Base-by-base conservation (phyloP, 1,140 invertebrate genomes). In the Pseudoatta argentina region DNA sequence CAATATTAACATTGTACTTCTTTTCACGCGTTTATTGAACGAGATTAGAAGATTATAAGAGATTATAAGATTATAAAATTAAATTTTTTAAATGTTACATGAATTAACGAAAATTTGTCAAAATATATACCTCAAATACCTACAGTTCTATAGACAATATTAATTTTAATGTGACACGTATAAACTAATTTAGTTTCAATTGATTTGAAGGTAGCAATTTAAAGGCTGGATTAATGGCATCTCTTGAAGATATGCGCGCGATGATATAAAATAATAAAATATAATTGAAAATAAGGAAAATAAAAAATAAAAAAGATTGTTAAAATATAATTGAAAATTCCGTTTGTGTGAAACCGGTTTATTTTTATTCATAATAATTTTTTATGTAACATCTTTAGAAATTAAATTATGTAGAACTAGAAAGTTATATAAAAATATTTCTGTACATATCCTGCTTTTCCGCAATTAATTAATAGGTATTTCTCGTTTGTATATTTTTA, bases 261-360 rank as follows among this genome's bases (percentile, higher is more conserved):
- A 34, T 44, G 2, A 24, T 5, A 24, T 16, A 71, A 71, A 71
- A 27, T 71, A 63, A 55, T 55, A 55, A 66, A 48, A 16, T 71
- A 71, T 51, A 21, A n/a, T n/a, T 71, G 30, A 4, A 16, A 69
- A 69, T 24, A 30, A 30, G 27, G 27, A 30, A 30, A 30, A 30
- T 30, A 30, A 30, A 30, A 30, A 30, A 30, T 30, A 30, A 30
- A 30, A 3, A 3, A 30, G 27, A 30, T 3, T 30, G 2, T 30
- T 55, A 55, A 66, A 48, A 16, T 71, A 71, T 51, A 21, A n/a
- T n/a, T 71, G 30, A 4, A 16, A 69, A 69, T 24, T 71, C 12
- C 0, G 5, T 24, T 69, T 69, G 10, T 48, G 7, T 10, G 10
- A 21, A 69, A 24, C 2, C 21, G 14, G 8, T 12, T 51, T 51